Base-by-base conservation (phyloP, 2,113 vertebrate genomes). In the Prolemur simus region DNA sequence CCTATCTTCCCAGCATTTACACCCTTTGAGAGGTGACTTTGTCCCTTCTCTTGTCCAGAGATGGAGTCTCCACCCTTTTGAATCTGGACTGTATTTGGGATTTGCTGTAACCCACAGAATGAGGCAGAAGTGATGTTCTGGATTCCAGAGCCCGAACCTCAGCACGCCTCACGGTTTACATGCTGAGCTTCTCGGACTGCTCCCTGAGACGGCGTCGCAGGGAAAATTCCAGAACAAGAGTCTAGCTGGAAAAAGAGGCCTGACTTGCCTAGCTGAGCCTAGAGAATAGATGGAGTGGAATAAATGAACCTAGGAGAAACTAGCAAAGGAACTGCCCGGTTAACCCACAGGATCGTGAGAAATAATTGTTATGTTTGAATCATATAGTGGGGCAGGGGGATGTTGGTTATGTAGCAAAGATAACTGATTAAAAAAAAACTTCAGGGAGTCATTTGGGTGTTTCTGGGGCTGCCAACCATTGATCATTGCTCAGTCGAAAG, bases 381-480 rank as follows among this genome's bases (percentile, higher is more conserved):
- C 37, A 39, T 39, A 0, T 27, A 32, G 60, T 56, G 89, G 63
- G 21, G 9, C n/a, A n/a, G 32, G 1, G 52, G 52, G 52, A 10
- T 66, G 25, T 52, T 73, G 69, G 8, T 49, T 68, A 15, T 8
- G 0, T 8, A 82, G 52, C 34, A 89, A 47, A 73, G 71, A 9
- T 84, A 56, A 60, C 42, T 71, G 7, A 23, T 86, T 60, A 52
- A 45, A 52, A 27, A 60, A 27, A 15, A 89, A 39, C 56, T n/a
- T 49, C 21, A 7, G 52, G 66, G 73, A 71, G 32, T n/a, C 2
- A 13, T 32, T 0, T 0, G 18, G 23, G 6, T n/a, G 2, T 14
- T 66, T 91, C 58, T 42, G 12, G 56, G 54, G 8, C 17, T 60
- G n/a, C 34, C 52, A 12, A 21, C 58, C 34, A 17, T 85, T 74